Percentiles rank a stretch among this genome's conserved stretches.
These are phyloP conservation scores for Tetramorium simillimum DNA, from an alignment of 1,140 invertebrate species.

Conservation along the genomic window DNA sequence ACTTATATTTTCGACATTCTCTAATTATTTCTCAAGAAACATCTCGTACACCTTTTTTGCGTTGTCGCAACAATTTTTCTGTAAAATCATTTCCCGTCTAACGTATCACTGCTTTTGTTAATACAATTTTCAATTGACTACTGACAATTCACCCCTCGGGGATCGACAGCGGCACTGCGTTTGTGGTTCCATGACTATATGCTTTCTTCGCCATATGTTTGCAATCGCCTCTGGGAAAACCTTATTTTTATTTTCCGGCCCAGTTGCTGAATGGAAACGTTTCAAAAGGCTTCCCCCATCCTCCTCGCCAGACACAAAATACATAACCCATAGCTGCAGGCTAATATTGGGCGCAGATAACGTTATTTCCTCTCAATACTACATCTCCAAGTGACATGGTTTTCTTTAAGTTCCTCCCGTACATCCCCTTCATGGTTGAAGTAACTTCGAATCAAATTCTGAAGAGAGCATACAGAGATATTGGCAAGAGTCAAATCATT, in stretches of 20 bases:
- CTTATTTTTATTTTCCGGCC: constrained; percentile 71
- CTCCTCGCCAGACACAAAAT: constrained; percentile 62
- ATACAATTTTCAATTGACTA: not conserved
- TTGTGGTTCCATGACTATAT: constrained; percentile 36
- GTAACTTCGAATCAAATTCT: constrained; percentile 22
- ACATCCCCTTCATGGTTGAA: constrained; percentile 14
- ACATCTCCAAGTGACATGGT: constrained; percentile 63
- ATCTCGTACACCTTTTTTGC: not conserved
- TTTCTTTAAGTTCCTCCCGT: constrained; percentile 71
- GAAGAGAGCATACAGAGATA: not conserved
- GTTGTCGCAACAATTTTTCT: not conserved
- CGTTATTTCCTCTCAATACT: constrained; percentile 38
- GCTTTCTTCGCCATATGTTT: constrained; percentile 29
- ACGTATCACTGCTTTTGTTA: not conserved
- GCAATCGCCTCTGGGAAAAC: constrained; percentile 51
- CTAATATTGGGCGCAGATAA: constrained; percentile 65
- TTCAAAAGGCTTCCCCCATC: constrained; percentile 59
- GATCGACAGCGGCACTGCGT: not conserved
- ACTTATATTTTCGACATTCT: not conserved
- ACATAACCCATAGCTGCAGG: constrained; percentile 75
- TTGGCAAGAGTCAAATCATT: not conserved
- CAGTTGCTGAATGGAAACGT: constrained; percentile 59
- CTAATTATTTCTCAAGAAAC: not conserved
- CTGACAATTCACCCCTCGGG: not conserved
- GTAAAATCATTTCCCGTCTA: not conserved